phyloP scores from a whole-genome alignment of 2,113 vertebrate species.

The Petaurus breviceps region DNA sequence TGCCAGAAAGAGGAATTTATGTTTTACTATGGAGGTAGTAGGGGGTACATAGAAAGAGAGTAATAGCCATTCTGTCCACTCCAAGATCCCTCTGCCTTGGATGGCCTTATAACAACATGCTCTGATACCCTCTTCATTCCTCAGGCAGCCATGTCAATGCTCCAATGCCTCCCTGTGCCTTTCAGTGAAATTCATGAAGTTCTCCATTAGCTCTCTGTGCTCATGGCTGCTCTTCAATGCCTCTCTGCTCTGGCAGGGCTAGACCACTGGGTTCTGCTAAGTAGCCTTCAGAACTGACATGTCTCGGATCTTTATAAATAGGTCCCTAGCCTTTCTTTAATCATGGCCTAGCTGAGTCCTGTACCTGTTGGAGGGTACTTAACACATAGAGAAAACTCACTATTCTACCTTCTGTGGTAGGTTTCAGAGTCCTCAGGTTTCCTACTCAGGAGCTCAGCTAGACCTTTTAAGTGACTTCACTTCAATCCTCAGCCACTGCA shows the following conservation, averaged over 20 bases:
- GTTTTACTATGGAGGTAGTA: not conserved
- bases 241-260: not conserved
- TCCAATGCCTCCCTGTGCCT: not conserved
- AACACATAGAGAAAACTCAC: not conserved
- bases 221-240: not conserved
- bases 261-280: not conserved
- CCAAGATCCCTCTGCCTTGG: not conserved
- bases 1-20: not conserved
- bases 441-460: not conserved
- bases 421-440: not conserved
- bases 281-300: not conserved
- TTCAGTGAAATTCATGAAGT: not conserved
- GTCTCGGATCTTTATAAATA: not conserved
- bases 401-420: not conserved
- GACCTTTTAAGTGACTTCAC: not conserved
- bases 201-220: not conserved
- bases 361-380: not conserved
- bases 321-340: not conserved
- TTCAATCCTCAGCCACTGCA: not conserved
- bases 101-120: not conserved
- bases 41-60: not conserved
- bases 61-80: not conserved
- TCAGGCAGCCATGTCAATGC: not conserved
- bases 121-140: not conserved
- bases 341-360: not conserved